These are phyloP conservation scores for Tenrec ecaudatus DNA, from an alignment of 2,113 vertebrate species.

Conservation along the genomic window DNA sequence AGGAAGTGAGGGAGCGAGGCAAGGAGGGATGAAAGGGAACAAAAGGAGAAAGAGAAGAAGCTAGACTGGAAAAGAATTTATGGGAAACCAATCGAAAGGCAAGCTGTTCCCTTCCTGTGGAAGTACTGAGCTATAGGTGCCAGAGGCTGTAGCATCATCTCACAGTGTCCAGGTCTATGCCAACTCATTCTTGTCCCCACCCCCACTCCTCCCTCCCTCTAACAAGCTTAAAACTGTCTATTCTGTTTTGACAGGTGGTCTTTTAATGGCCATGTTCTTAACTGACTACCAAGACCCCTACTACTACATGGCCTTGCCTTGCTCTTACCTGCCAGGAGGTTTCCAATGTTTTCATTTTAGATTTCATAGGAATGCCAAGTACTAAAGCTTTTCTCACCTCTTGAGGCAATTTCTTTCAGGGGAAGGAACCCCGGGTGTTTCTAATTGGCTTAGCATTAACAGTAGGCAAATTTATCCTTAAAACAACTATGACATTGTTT, in stretches of 20 bases:
- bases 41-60: neutral
- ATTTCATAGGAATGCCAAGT: conserved; percentile 82
- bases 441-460: conserved; percentile 85
- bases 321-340: conserved; percentile 78
- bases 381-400: conserved; percentile 87
- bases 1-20: fast-evolving
- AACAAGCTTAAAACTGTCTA: conserved; percentile 71
- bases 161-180: conserved; percentile 20
- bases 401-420: conserved; percentile 80
- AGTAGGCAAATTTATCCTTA: conserved; percentile 70
- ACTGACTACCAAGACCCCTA: conserved; percentile 67
- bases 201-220: neutral
- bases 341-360: conserved; percentile 87
- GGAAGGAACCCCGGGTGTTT: conserved; percentile 78
- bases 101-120: neutral
- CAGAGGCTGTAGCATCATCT: neutral
- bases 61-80: neutral
- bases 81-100: neutral
- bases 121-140: conserved; percentile 36
- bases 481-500: conserved; percentile 64
- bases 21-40: neutral
- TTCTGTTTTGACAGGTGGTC: conserved; percentile 84
- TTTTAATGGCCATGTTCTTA: conserved; percentile 72
- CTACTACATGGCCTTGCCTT: conserved; percentile 70
- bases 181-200: neutral